Percentiles rank a stretch among this genome's conserved stretches.
These are phyloP conservation scores for Ditylenchus weischeri DNA, from an alignment of 2,888 invertebrate species.

Conservation along the genomic window DNA sequence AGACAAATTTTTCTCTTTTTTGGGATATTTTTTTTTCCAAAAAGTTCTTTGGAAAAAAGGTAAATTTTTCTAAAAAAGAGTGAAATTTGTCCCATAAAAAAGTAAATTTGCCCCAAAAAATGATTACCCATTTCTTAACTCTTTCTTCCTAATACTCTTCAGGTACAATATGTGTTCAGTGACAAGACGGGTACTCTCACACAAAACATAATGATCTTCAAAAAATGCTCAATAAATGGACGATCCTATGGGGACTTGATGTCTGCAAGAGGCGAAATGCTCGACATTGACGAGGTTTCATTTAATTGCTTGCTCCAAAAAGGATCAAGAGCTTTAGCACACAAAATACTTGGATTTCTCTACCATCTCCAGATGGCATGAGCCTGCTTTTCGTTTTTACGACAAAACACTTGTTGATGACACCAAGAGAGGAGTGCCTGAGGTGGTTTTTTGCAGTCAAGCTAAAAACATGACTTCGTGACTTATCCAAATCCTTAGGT, in stretches of 20 bases:
- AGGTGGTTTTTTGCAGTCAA: constrained; percentile 62
- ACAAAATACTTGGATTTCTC: constrained; percentile 21
- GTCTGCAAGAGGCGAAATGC: constrained; percentile 46
- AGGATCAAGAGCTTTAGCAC: not conserved
- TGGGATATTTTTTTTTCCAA: too few relatives aligned
- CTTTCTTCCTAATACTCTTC: not conserved
- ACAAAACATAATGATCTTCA: constrained; percentile 99
- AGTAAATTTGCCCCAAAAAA: too few relatives aligned
- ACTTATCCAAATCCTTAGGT: constrained; percentile 45
- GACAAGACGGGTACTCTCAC: constrained; percentile 99
- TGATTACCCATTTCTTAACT: too few relatives aligned
- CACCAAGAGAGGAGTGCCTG: constrained; percentile 71
- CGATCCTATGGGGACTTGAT: constrained; percentile 80
- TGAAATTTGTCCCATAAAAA: too few relatives aligned
- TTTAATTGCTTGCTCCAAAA: constrained; percentile 1
- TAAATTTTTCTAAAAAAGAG: too few relatives aligned
- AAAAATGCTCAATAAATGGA: constrained; percentile 93
- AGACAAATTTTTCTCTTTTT: too few relatives aligned
- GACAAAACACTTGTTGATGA: constrained; percentile 80
- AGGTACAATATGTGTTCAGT: constrained; percentile 94
- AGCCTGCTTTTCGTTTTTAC: constrained; percentile 88
- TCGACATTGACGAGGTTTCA: constrained; percentile 47
- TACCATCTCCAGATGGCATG: constrained; percentile 71
- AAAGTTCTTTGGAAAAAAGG: too few relatives aligned
- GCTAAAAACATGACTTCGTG: too few relatives aligned